phyloP scores from a whole-genome alignment of 1,140 invertebrate genomes.

The Neodiprion fabricii region DNA sequence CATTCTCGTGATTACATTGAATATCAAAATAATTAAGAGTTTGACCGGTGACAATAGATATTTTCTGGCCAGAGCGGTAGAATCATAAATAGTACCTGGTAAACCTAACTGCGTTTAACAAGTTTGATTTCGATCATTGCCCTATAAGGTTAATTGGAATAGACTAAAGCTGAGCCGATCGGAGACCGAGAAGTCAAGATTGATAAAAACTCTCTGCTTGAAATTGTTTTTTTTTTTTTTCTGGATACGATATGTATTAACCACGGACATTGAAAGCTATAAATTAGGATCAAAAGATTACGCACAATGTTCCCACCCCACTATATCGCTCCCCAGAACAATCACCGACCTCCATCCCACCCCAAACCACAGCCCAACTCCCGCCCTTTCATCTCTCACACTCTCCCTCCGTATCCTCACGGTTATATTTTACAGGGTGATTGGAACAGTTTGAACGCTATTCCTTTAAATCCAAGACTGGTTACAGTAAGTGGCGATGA shows the following conservation, averaged over 20 bases:
- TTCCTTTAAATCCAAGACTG: background rate
- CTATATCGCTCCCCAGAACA: background rate
- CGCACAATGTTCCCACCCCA: background rate
- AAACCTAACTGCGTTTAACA: background rate
- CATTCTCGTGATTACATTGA: too few species aligned
- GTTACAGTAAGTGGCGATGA: too few species aligned
- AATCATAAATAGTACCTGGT: too few species aligned
- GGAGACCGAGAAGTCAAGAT: too few species aligned
- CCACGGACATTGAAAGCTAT: background rate
- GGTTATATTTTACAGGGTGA: background rate
- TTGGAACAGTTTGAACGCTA: background rate
- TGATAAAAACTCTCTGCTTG: too few species aligned
- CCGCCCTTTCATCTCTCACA: background rate
- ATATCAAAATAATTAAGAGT: too few species aligned
- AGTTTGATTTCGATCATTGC: background rate
- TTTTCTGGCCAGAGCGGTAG: too few species aligned
- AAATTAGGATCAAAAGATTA: constrained; percentile 16
- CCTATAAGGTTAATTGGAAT: background rate
- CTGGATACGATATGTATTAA: background rate
- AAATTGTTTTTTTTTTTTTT: too few species aligned
- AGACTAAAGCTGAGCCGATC: background rate
- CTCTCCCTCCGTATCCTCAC: background rate
- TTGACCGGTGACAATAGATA: too few species aligned
- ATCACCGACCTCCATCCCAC: background rate
- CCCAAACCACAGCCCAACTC: background rate